A percentile compares a stretch with the other conserved stretches of the same genome.
phyloP scores from a whole-genome alignment of 2,888 invertebrate species.

The Hoplodrina blanda region DNA sequence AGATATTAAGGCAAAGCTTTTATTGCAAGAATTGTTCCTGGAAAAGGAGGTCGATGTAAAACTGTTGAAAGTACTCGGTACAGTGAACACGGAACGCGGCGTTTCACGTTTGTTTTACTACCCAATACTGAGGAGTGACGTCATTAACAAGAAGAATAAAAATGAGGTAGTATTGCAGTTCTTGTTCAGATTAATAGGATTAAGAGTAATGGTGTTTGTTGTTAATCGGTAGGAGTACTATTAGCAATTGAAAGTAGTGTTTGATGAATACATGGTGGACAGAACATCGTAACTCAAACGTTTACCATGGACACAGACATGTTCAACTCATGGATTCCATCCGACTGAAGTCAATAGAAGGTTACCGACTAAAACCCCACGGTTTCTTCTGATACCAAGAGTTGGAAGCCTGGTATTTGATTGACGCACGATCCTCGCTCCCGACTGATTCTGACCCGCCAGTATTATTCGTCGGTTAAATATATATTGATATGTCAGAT shows the following conservation, averaged over 20 bases:
- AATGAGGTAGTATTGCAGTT: constrained; percentile 9
- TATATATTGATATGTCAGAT: neutral
- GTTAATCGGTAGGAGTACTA: neutral
- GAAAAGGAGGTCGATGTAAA: constrained; percentile 48
- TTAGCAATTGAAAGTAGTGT: neutral
- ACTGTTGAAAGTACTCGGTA: constrained; percentile 31
- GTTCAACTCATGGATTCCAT: no score
- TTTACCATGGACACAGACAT: no score
- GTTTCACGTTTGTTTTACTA: constrained; percentile 31
- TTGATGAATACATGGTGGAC: neutral
- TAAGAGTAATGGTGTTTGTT: neutral
- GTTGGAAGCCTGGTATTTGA: no score
- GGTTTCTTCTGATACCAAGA: no score
- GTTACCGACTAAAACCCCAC: no score
- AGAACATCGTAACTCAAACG: no score
- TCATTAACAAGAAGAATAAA: constrained; percentile 23
- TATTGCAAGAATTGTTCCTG: constrained; percentile 56
- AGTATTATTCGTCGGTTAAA: neutral
- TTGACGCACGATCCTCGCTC: no score
- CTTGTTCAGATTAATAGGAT: neutral
- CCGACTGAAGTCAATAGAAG: no score
- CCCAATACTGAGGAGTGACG: constrained; percentile 14
- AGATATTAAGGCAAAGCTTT: constrained; percentile 55
- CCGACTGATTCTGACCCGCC: neutral
- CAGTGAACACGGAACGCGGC: constrained; percentile 14